Evolutionary conservation across 2,888 invertebrate genomes (phyloP).

Genomic region (Athetis lepigone): DNA sequence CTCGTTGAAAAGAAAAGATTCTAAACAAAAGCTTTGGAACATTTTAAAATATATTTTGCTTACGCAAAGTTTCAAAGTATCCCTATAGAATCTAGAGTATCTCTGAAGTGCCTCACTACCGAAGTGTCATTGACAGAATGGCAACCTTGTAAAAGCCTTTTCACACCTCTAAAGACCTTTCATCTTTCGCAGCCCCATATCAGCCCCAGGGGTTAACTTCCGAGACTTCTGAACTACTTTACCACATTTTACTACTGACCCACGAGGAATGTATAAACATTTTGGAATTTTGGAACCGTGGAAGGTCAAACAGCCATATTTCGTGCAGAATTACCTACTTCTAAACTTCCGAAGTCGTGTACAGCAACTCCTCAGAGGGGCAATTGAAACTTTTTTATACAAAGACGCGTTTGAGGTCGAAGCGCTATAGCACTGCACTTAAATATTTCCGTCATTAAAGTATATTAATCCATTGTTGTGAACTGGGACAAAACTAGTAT

Average conservation of each 20-base stretch:
- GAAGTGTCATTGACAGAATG: conserved; percentile 45
- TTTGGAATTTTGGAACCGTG: conserved; percentile 40
- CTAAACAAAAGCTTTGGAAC: conserved; percentile 19
- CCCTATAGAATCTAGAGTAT: conserved; percentile 20
- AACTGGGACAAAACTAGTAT: conserved; percentile 55
- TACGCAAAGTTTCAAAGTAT: conserved; percentile 26
- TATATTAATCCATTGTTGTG: conserved; percentile 53
- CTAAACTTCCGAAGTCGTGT: conserved; percentile 33
- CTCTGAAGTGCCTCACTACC: conserved; percentile 29
- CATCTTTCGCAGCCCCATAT: conserved; percentile 52
- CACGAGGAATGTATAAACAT: conserved; percentile 37
- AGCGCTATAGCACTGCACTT: conserved; percentile 39
- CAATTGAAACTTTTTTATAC: conserved; percentile 46
- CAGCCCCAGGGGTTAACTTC: conserved; percentile 47
- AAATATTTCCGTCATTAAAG: conserved; percentile 48
- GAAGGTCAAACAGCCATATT: conserved; percentile 35
- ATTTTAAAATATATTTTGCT: conserved; percentile 14
- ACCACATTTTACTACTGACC: conserved; percentile 37
- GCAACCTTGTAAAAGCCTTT: conserved; percentile 61
- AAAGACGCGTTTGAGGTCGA: conserved; percentile 33
- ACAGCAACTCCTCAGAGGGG: conserved; percentile 24
- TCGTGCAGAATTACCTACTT: conserved; percentile 54
- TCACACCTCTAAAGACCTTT: conserved; percentile 58
- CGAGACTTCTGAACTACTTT: conserved; percentile 47
- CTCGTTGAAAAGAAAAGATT: not conserved